Evolutionary conservation across 2,113 vertebrate species (phyloP), one percentile per base, ranked within the genome.

Genomic region (Ammodytes marinus): DNA sequence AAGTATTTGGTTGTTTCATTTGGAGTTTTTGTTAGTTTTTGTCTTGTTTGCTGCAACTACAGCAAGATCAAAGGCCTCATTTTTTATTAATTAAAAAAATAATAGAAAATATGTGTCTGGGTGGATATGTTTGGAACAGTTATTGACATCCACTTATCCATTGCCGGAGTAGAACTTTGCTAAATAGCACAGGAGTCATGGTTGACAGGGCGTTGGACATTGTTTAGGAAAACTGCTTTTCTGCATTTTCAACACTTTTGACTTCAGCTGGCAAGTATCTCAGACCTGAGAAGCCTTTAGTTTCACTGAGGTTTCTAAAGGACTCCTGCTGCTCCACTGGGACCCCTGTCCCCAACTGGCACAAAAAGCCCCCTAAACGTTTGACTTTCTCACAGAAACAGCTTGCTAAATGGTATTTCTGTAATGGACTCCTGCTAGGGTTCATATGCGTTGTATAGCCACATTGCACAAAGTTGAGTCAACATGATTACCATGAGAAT

Each of bases 401-500:
- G 94, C 93, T 94, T 93, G 88, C 95, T 95, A 95, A 94, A 95
- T 95, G 90, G 95, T 90, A 94, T 95, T 95, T 93, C 82, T 61
- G 94, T 89, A 96, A 96, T 96, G 95, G 95, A 96, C 96, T 96
- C 96, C 93, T 87, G 94, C 95, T 94, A 78, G 89, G 91, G 95
- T 96, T 93, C 95, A 86, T 95, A 96, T 94, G 95, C 86, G 92
- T 92, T 96, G 94, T 96, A 93, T 93, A 95, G 95, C 94, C 94
- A 94, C 84, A 1, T 93, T 73, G 87, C 91, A 74, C 93, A 94
- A 94, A 95, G 95, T 96, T 95, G 95, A 95, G 94, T 96, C 95
- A 96, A 95, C 95, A 95, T 59, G 69, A 96, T 96, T 97, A 95
- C 83, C 95, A 97, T 96, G 68, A 95, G 90, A 97, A 96, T 94